These are phyloP conservation scores for Pseudomyrmex pallidus DNA, from an alignment of 1,140 invertebrate species.

Conservation along the genomic window DNA sequence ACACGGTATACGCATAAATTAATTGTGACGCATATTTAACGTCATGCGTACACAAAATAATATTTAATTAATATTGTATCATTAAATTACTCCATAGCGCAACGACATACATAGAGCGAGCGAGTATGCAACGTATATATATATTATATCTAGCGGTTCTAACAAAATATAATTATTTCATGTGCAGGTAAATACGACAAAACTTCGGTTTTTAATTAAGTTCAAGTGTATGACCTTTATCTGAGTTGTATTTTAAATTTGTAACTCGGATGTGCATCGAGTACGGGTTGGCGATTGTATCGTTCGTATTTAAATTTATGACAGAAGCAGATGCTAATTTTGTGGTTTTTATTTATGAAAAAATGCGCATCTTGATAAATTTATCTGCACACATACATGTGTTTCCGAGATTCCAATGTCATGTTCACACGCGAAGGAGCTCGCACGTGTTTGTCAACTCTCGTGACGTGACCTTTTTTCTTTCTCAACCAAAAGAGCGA, in stretches of 20 bases:
- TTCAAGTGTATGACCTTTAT: background rate
- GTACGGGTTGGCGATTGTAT: too few species aligned
- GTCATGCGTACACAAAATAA: slow-evolving; percentile 18
- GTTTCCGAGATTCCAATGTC: background rate
- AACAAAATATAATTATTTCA: slow-evolving; percentile 9
- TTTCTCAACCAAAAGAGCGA: background rate
- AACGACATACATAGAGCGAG: too few species aligned
- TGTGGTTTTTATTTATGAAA: too few species aligned
- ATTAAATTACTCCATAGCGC: slow-evolving; percentile 24
- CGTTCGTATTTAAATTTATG: too few species aligned
- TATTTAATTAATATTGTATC: slow-evolving; percentile 40
- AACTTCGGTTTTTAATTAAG: slow-evolving; percentile 9
- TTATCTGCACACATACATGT: background rate
- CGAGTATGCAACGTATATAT: background rate
- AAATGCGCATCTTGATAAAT: too few species aligned
- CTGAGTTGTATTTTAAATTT: background rate
- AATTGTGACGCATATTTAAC: slow-evolving; percentile 39
- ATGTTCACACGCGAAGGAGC: background rate
- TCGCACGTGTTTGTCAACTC: background rate
- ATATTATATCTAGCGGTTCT: background rate
- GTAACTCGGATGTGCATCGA: background rate
- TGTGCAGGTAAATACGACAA: background rate
- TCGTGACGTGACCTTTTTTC: slow-evolving; percentile 1
- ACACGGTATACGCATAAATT: slow-evolving; percentile 10
- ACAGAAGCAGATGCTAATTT: too few species aligned